phyloP scores from a whole-genome alignment of 1,140 invertebrate genomes.

The Bombus picipes region DNA sequence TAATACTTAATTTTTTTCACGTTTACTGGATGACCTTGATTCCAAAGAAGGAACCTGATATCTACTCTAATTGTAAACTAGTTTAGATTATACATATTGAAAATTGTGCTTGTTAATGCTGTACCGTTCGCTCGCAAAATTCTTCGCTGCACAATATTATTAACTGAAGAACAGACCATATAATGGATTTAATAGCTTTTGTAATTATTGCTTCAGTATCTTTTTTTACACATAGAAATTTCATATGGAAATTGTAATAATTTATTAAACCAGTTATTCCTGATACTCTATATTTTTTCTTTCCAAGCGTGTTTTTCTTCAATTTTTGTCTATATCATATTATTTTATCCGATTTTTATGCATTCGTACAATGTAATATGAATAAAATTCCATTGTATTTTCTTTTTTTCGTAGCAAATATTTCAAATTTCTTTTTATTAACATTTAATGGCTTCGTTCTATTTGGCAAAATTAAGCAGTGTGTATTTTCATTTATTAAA shows the following conservation, averaged over 20 bases:
- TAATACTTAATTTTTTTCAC: neutral
- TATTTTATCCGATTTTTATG: no score
- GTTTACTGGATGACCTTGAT: neutral
- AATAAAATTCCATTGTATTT: no score
- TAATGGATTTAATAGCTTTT: neutral
- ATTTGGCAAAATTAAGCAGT: no score
- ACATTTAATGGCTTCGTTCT: no score
- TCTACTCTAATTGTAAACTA: neutral
- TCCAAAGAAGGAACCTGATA: neutral
- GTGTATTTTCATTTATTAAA: no score
- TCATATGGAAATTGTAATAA: neutral
- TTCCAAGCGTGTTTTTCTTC: neutral
- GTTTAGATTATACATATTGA: neutral
- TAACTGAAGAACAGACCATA: neutral
- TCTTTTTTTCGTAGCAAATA: no score
- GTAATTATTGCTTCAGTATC: neutral
- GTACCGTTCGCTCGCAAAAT: neutral
- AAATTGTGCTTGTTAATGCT: neutral
- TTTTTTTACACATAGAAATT: neutral
- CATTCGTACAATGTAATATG: no score
- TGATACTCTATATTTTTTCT: neutral
- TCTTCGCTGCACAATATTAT: neutral
- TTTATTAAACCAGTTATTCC: neutral
- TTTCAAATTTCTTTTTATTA: no score
- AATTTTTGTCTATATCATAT: neutral